A percentile compares a stretch with the other conserved stretches of the same genome.
phyloP scores from a whole-genome alignment of 37 sponge, comb jelly and placozoan genomes.

The Ianthella basta region DNA sequence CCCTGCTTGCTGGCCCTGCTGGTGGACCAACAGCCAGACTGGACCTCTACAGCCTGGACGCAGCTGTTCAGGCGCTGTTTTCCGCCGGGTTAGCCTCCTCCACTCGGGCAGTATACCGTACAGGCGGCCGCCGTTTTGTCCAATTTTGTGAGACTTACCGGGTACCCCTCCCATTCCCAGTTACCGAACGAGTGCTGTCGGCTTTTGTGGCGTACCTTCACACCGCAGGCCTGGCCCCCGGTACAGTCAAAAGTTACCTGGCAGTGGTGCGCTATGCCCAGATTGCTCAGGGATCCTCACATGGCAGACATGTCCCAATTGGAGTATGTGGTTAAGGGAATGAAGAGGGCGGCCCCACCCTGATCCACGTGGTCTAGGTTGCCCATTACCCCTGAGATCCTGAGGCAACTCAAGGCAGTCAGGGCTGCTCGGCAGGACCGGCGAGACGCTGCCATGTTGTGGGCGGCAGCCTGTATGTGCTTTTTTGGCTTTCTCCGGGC shows the following conservation, averaged over 20 bases:
- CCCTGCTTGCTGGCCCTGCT: not conserved
- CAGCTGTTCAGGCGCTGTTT: constrained; percentile 9
- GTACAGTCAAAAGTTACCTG: not conserved
- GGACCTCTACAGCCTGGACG: constrained; percentile 14
- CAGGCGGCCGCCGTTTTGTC: not conserved
- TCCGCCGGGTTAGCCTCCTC: not conserved
- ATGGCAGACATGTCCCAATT: not conserved
- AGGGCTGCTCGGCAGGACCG: not conserved
- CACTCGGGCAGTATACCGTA: not conserved
- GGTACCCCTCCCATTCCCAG: not conserved
- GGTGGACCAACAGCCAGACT: not conserved
- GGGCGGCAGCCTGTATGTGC: not conserved
- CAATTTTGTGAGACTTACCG: not conserved
- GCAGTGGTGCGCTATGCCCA: not conserved
- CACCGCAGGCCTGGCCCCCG: not conserved
- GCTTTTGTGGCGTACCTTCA: not conserved
- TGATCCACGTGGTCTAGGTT: constrained; percentile 15
- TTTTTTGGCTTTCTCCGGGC: not conserved
- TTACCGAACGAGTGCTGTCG: not conserved
- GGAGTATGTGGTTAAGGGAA: not conserved
- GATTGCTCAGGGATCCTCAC: not conserved
- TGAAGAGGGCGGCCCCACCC: not conserved
- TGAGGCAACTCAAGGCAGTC: not conserved
- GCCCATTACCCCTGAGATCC: constrained; percentile 31
- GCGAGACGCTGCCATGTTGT: not conserved